Evolutionary conservation across 2,888 invertebrate genomes (phyloP).

Genomic region (Hymenopus coronatus): DNA sequence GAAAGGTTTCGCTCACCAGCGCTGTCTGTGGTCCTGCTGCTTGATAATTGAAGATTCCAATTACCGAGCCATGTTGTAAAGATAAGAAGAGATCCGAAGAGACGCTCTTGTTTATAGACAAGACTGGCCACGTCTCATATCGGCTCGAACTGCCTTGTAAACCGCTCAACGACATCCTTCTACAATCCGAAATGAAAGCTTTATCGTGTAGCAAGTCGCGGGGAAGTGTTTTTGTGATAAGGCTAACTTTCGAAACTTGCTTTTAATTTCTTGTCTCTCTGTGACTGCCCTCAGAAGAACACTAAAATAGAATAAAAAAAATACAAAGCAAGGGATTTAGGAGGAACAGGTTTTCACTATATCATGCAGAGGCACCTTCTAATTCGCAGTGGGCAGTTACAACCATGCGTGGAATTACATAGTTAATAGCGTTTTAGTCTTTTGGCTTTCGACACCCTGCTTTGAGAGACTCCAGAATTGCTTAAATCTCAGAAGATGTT

Average conservation of each 20-base stretch:
- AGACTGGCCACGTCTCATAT: constrained; percentile 13
- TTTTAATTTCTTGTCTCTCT: neutral
- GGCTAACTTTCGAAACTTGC: neutral
- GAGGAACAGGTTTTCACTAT: neutral
- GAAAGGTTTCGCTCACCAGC: neutral
- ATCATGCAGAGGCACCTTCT: neutral
- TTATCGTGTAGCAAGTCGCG: neutral
- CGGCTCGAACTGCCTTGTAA: constrained; percentile 24
- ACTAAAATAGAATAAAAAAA: neutral
- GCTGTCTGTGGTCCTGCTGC: neutral
- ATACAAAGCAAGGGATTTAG: neutral
- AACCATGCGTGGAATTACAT: neutral
- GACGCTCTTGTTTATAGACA: constrained; percentile 10
- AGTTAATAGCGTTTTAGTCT: neutral
- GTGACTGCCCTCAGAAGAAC: neutral
- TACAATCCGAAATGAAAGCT: constrained; percentile 20
- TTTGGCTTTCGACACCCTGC: neutral
- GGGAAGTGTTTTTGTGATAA: constrained; percentile 4
- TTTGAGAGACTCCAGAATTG: neutral
- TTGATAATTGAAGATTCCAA: constrained; percentile 15
- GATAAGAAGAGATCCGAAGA: neutral
- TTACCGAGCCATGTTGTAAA: neutral
- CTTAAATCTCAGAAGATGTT: no score
- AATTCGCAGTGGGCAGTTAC: neutral
- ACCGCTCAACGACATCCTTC: constrained; percentile 10